Percentiles rank a stretch among this genome's conserved stretches.
Evolutionary conservation across 2,113 vertebrate species (phyloP).

Genomic region (Empidonax traillii): DNA sequence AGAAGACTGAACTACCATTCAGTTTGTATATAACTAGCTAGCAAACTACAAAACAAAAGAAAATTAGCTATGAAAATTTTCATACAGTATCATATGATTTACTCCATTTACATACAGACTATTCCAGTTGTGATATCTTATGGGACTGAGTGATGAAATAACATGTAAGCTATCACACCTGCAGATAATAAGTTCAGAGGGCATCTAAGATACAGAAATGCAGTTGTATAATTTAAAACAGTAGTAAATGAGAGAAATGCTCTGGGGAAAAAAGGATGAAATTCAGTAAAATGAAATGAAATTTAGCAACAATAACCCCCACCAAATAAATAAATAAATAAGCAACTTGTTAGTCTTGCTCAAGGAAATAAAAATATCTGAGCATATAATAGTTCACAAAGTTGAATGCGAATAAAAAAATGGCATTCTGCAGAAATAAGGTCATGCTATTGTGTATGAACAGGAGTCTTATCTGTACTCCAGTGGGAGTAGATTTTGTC

Average conservation of each 20-base stretch:
- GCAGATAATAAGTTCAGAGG: background rate
- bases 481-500: background rate
- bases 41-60: background rate
- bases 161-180: background rate
- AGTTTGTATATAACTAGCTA: background rate
- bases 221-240: background rate
- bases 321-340: background rate
- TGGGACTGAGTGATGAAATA: background rate
- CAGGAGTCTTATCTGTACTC: background rate
- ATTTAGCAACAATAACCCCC: background rate
- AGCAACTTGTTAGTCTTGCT: background rate
- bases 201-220: background rate
- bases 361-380: background rate
- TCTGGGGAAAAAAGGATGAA: background rate
- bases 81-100: fast-evolving
- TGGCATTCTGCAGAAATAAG: background rate
- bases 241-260: background rate
- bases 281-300: background rate
- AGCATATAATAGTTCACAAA: background rate
- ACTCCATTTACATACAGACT: background rate
- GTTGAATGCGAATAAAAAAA: background rate
- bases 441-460: background rate
- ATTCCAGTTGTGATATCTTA: background rate
- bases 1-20: background rate
- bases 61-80: background rate